These are phyloP conservation scores for Cololabis saira DNA, from an alignment of 2,113 vertebrate species.

Conservation along the genomic window DNA sequence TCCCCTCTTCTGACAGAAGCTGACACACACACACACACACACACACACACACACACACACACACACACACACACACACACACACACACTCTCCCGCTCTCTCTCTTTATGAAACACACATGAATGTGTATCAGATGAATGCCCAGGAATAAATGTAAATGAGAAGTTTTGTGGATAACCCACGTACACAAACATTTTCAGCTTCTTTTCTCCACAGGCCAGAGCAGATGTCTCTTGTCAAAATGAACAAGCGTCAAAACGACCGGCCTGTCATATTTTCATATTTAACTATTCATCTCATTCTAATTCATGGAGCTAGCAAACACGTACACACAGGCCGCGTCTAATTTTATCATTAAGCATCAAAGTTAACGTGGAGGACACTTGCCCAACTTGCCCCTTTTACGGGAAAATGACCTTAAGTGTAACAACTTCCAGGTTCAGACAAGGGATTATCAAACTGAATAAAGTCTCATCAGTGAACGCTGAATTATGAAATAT, in stretches of 20 bases:
- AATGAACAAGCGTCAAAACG: slow-evolving; percentile 68
- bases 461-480: background rate
- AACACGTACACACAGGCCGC: slow-evolving; percentile 1
- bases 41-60: background rate
- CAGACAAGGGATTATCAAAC: slow-evolving; percentile 3
- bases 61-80: background rate
- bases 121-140: slow-evolving; percentile 38
- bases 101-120: slow-evolving; percentile 16
- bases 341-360: slow-evolving; percentile 36
- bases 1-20: slow-evolving; percentile 63
- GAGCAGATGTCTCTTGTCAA: slow-evolving; percentile 79
- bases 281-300: slow-evolving; percentile 80
- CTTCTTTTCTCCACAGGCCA: slow-evolving; percentile 65
- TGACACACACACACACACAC: slow-evolving; percentile 10
- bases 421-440: slow-evolving; percentile 16
- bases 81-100: slow-evolving; percentile 4
- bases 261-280: slow-evolving; percentile 73
- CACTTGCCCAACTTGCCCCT: slow-evolving; percentile 45
- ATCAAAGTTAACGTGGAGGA: slow-evolving; percentile 36
- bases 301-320: slow-evolving; percentile 67
- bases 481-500: too few relatives aligned
- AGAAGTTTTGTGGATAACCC: slow-evolving; percentile 49
- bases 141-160: slow-evolving; percentile 55
- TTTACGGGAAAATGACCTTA: slow-evolving; percentile 53
- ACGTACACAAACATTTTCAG: slow-evolving; percentile 27